Evolutionary conservation across 2,113 vertebrate species (phyloP).

Genomic region (Todiramphus chloris): DNA sequence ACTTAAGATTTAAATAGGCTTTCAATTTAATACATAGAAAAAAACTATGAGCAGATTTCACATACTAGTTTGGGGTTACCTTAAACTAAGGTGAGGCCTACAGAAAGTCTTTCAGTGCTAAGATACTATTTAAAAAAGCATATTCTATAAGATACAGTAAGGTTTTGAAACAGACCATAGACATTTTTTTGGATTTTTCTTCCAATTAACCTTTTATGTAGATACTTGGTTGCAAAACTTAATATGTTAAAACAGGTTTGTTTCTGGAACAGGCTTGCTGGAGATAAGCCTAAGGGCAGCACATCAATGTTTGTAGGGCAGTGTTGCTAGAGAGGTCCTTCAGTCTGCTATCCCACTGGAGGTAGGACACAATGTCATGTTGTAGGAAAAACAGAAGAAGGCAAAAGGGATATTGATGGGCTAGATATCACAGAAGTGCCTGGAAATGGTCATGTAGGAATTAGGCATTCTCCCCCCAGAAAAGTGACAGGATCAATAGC

Average conservation of each 20-base stretch:
- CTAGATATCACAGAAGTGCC: too few relatives aligned
- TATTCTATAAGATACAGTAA: neutral
- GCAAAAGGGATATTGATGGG: too few relatives aligned
- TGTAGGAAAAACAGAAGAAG: too few relatives aligned
- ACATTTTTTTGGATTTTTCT: neutral
- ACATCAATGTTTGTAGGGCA: too few relatives aligned
- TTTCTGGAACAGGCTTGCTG: neutral
- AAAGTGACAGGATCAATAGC: too few relatives aligned
- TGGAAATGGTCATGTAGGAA: too few relatives aligned
- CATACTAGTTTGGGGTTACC: neutral
- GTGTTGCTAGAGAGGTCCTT: too few relatives aligned
- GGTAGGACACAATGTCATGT: too few relatives aligned
- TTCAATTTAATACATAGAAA: neutral
- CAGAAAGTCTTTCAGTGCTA: neutral
- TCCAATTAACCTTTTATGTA: constrained; percentile 43
- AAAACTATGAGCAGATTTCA: neutral
- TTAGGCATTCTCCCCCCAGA: too few relatives aligned
- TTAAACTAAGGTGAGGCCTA: neutral
- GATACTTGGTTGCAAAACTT: neutral
- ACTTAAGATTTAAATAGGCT: neutral
- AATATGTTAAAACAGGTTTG: neutral
- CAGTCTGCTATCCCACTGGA: too few relatives aligned
- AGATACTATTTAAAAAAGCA: neutral
- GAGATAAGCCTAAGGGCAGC: too few relatives aligned
- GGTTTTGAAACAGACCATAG: neutral